Evolutionary conservation across 2,797 vertebrate species (phyloP).

Genomic region (Etheostoma nigrum): DNA sequence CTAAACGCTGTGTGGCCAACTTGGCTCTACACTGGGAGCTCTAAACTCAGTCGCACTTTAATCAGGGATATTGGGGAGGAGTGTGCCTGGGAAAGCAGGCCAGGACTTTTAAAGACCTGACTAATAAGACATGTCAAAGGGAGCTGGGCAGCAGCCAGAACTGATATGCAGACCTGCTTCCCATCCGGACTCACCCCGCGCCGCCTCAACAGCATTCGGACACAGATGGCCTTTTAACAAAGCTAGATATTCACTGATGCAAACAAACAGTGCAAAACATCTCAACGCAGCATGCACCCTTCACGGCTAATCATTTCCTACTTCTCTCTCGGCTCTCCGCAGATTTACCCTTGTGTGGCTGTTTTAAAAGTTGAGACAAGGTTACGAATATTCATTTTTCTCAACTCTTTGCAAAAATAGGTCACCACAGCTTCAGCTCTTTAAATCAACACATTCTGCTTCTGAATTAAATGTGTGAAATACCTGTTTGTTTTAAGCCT

Average conservation of each 20-base stretch:
- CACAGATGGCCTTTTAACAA: slow-evolving; percentile 70
- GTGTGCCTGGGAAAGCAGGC: slow-evolving; percentile 74
- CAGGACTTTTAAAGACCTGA: slow-evolving; percentile 81
- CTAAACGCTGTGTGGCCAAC: slow-evolving; percentile 80
- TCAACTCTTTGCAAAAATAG: background rate
- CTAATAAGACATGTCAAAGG: slow-evolving; percentile 83
- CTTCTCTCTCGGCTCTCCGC: slow-evolving; percentile 5
- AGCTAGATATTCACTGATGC: slow-evolving; percentile 48
- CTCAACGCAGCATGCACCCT: slow-evolving; percentile 46
- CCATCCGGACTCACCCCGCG: slow-evolving; percentile 45
- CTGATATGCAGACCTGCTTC: slow-evolving; percentile 65
- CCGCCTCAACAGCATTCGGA: slow-evolving; percentile 34
- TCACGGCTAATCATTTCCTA: slow-evolving; percentile 31
- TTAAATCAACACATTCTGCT: slow-evolving; percentile 20
- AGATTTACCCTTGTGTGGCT: slow-evolving; percentile 19
- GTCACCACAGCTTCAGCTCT: background rate
- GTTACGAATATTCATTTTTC: background rate
- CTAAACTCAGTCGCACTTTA: slow-evolving; percentile 76
- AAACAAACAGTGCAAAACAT: slow-evolving; percentile 49
- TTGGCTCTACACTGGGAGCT: slow-evolving; percentile 75
- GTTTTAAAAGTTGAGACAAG: slow-evolving; percentile 35
- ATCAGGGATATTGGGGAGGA: slow-evolving; percentile 84
- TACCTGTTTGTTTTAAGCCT: slow-evolving; percentile 37
- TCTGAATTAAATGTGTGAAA: slow-evolving; percentile 41
- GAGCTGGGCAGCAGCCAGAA: slow-evolving; percentile 76